Evolutionary conservation across 2,888 invertebrate species (phyloP).

Genomic region (Lasius fuliginosus): DNA sequence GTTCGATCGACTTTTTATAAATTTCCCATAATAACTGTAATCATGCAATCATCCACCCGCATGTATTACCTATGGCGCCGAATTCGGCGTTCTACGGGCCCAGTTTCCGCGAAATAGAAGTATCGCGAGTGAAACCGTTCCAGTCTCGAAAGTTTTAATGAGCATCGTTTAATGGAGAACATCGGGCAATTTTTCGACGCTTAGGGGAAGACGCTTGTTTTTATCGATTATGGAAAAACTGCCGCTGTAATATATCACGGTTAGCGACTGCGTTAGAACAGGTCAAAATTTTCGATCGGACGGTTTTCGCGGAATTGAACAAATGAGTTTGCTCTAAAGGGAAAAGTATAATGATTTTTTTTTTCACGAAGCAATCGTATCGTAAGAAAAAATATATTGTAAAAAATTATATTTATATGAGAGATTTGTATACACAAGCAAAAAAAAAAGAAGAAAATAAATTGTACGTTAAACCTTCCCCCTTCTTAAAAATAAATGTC

Average conservation of each 20-base stretch:
- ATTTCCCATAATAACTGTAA: constrained; percentile 73
- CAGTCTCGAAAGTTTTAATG: constrained; percentile 65
- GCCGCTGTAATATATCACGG: constrained; percentile 51
- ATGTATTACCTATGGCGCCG: constrained; percentile 61
- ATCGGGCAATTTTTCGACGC: constrained; percentile 67
- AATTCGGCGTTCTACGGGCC: constrained; percentile 17
- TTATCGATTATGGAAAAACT: constrained; percentile 45
- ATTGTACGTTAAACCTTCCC: background rate
- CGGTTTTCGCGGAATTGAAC: constrained; percentile 13
- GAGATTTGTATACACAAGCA: background rate
- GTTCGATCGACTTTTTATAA: constrained; percentile 66
- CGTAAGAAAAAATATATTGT: background rate
- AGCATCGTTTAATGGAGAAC: constrained; percentile 40
- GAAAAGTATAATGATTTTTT: background rate
- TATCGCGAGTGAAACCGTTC: constrained; percentile 42
- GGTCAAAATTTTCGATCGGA: background rate
- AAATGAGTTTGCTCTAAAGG: background rate
- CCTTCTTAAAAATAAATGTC: background rate
- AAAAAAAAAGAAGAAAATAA: background rate
- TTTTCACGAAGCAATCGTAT: too few species aligned
- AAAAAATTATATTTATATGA: background rate
- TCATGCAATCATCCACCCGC: constrained; percentile 76
- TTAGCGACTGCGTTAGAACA: constrained; percentile 13
- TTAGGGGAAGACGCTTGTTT: constrained; percentile 27
- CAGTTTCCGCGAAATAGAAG: constrained; percentile 59